Percentiles rank a stretch among this genome's conserved stretches.
Evolutionary conservation across 2,888 invertebrate genomes (phyloP).

Genomic region (Sphinx pinastri): DNA sequence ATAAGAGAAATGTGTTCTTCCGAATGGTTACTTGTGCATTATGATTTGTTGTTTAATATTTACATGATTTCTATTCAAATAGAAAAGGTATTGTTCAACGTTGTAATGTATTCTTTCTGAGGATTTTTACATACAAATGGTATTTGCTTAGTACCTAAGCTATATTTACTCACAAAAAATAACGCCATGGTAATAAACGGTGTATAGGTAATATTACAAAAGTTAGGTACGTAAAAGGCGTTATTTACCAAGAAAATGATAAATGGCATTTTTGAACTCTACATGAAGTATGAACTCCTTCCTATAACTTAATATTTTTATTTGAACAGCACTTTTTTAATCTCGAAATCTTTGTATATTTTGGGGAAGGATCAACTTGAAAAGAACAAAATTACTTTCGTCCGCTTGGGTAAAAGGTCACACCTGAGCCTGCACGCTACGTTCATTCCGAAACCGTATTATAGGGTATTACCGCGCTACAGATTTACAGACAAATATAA

Average conservation of each 20-base stretch:
- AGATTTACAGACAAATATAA: conserved; percentile 1
- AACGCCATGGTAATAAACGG: not conserved
- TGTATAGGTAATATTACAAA: too few species aligned
- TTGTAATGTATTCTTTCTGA: not conserved
- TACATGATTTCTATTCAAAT: conserved; percentile 5
- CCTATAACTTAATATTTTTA: too few species aligned
- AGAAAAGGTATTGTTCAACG: conserved; percentile 1
- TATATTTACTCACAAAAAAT: not conserved
- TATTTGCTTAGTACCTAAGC: not conserved
- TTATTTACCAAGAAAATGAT: too few species aligned
- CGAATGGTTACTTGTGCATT: not conserved
- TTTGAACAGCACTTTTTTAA: too few species aligned
- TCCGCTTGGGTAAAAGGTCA: not conserved
- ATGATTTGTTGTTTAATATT: conserved; percentile 1
- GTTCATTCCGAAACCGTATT: not conserved
- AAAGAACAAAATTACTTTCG: not conserved
- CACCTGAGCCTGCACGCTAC: conserved; percentile 7
- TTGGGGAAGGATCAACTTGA: not conserved
- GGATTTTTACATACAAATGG: not conserved
- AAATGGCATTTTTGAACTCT: too few species aligned
- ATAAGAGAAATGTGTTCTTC: not conserved
- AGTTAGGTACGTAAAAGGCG: too few species aligned
- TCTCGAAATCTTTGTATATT: too few species aligned
- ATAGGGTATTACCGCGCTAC: not conserved
- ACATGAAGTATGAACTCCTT: too few species aligned